Base-by-base conservation (phyloP, 2,797 vertebrate species). In the Fistularia commersonii region DNA sequence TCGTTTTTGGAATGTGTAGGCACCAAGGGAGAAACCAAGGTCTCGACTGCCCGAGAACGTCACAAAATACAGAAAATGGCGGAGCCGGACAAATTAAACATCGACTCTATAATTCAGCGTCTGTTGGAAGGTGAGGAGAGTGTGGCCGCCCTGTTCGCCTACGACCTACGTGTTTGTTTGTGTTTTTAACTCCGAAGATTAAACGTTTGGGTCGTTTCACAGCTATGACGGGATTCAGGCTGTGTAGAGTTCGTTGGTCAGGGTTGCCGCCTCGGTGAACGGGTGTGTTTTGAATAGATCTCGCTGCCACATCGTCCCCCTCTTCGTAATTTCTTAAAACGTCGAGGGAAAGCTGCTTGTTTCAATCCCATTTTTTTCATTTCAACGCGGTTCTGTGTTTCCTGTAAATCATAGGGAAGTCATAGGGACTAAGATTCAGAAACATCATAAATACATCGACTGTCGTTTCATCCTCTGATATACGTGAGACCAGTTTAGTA, bases 71-170 rank as follows among this genome's bases (percentile, higher is more conserved):
- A 79, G 88, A 92, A 92, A 91, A 92, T 92, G 91, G 91, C 91
- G 89, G 91, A 92, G 83, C 88, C 90, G 81, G 91, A 92, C 88
- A 92, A 92, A 90, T 86, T 92, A 90, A 92, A 92, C 88, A 92
- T 92, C 82, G 91, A 92, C 87, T 92, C 90, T 64, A 92, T 92
- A 86, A 92, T 92, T 88, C 90, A 92, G 71, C 91, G 91, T 79
- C 90, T 92, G 48, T 57, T 92, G 86, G 91, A 92, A 91, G 91
- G 91, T 92, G 71, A 91, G 87, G 35, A 6, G 0, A 44, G 1
- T 3, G 48, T 0, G 1, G n/a, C 51, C 12, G 38, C 8, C 6
- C 9, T 6, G 0, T 10, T 39, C 33, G 41, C 7, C 14, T n/a
- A n/a, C n/a, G 8, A 11, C n/a, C 3, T 23, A 10, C 11, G 10